A percentile compares a stretch with the other conserved stretches of the same genome.
Conservation (phyloP, 1,140 invertebrate species). For the Cephus cinctus region DNA sequence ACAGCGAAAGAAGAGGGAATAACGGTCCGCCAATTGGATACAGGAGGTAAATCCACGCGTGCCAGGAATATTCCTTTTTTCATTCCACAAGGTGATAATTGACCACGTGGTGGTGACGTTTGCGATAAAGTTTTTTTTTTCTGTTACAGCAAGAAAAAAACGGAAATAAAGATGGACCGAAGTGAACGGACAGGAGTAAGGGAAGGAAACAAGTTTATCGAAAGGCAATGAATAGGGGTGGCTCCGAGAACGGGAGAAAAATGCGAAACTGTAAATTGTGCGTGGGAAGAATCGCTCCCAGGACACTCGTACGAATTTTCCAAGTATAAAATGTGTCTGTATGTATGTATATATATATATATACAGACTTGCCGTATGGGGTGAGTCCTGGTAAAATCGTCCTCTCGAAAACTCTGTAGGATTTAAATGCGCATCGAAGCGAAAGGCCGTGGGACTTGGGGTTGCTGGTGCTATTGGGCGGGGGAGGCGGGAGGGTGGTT, state of each 20-base stretch:
- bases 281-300: slow-evolving; percentile 56
- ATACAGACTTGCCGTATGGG: neutral
- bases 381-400: slow-evolving; percentile 25
- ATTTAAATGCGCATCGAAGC: slow-evolving; percentile 52
- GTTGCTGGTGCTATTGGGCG: neutral
- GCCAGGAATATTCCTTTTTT: too few species aligned
- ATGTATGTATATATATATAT: slow-evolving; percentile 10
- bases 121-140: too few species aligned
- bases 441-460: slow-evolving; percentile 14
- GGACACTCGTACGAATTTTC: slow-evolving; percentile 46
- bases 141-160: too few species aligned
- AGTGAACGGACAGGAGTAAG: slow-evolving; percentile 16
- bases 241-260: slow-evolving; percentile 53
- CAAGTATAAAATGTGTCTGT: slow-evolving; percentile 34
- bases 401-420: too few species aligned
- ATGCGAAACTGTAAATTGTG: slow-evolving; percentile 59
- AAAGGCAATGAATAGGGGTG: slow-evolving; percentile 26
- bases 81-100: too few species aligned
- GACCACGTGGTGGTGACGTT: too few species aligned
- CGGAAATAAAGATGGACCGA: neutral
- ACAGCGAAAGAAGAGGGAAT: too few species aligned
- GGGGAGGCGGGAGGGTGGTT: slow-evolving; percentile 16
- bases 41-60: too few species aligned
- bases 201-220: slow-evolving; percentile 33
- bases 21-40: too few species aligned